These are phyloP conservation scores for Pseudolycoriella hygida DNA, from an alignment of 2,888 invertebrate genomes.

Conservation along the genomic window DNA sequence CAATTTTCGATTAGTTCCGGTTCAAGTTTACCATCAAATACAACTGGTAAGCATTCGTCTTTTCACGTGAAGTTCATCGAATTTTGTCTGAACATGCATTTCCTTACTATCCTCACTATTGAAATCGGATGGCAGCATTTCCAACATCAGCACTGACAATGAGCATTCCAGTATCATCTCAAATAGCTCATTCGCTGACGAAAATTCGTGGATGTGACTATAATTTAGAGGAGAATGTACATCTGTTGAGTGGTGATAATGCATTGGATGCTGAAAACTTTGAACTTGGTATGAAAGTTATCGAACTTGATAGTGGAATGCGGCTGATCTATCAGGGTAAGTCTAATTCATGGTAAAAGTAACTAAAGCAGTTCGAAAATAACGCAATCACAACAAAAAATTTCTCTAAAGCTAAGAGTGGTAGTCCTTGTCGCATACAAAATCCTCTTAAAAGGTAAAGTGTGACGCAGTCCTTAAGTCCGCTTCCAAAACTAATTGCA, in stretches of 20 bases:
- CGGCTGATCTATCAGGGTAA: constrained; percentile 21
- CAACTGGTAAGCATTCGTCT: constrained; percentile 4
- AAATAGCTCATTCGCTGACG: constrained; percentile 5
- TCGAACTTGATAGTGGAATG: constrained; percentile 17
- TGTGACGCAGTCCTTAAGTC: no score
- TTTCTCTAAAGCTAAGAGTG: no score
- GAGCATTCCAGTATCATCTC: constrained; percentile 4
- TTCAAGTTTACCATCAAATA: constrained; percentile 2
- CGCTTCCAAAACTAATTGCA: no score
- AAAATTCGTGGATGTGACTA: constrained; percentile 1
- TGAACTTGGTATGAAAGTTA: no score
- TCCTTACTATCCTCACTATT: constrained; percentile 1
- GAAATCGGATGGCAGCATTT: constrained; percentile 1
- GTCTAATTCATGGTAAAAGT: no score
- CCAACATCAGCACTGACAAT: not conserved
- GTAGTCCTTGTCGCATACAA: no score
- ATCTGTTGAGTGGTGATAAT: no score
- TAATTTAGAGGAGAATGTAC: no score
- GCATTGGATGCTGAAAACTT: not conserved
- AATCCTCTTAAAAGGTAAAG: no score
- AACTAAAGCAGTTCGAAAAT: no score
- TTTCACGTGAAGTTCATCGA: not conserved
- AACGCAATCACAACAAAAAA: no score
- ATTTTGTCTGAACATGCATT: not conserved
- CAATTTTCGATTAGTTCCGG: no score